Evolutionary conservation across 2,888 invertebrate species (phyloP), one percentile per base, ranked within the genome.

Genomic region (Aplocera efformata): DNA sequence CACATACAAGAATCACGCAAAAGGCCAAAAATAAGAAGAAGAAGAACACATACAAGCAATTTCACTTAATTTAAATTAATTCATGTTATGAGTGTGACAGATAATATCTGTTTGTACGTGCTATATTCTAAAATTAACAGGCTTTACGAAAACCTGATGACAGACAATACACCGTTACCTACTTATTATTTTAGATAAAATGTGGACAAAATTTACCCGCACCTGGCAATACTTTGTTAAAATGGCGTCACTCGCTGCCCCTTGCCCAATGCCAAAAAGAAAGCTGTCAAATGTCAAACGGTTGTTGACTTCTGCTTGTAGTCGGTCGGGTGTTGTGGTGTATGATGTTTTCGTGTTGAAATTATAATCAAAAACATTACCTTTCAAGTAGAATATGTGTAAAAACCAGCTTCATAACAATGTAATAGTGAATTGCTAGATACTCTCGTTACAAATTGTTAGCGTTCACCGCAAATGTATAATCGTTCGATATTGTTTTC

Each of bases 251-350:
- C 66, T 53, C 65, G n/a, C n/a, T n/a, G n/a, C 48, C 32, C 48
- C 35, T 40, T 26, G 11, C 28, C 24, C 48, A 51, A 50, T 58
- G 49, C 48, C 56, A 59, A 51, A 43, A 51, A 17, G 37, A 50
- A 51, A 59, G 30, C 66, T 76, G 83, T 83, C 13, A 17, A 17
- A 17, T 5, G 13, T 17, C 83, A 84, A 82, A 72, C 81, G 84
- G 82, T 81, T 84, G 80, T 83, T 83, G 84, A 83, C 84, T 81
- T 63, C 60, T 61, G 56, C 28, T 63, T 60, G 59, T 67, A n/a
- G 67, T 63, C 43, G 17, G 11, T 22, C 22, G 11, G 13, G 11
- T 23, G 32, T 10, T 26, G 6, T 2, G n/a, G 42, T 24, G 32
- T 29, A 31, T 38, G 39, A 34, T 32, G 44, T 55, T 60, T 58